Base-by-base conservation (phyloP, 2,797 vertebrate species). In the Macrochelys suwanniensis region DNA sequence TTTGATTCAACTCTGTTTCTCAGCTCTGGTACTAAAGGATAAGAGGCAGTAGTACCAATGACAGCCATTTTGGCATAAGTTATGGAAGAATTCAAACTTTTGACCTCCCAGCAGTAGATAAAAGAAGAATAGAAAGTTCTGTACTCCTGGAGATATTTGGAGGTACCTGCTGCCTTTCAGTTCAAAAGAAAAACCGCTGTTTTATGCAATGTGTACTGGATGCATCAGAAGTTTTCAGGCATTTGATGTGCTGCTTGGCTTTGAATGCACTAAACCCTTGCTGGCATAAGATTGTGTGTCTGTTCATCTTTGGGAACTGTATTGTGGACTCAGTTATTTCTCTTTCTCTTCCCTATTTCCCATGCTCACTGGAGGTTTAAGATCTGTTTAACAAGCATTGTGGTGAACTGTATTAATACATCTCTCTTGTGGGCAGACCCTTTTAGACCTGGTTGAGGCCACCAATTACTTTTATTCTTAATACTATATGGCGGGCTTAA, bases 61-160 rank as follows among this genome's bases (percentile, higher is more conserved):
- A 21, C 83, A 89, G 79, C 11, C 71, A 83, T 94, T 95, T 94
- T 88, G 96, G 94, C 85, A 83, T 88, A 89, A 81, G 51, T 84
- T 92, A 16, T 81, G 45, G 80, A 83, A 85, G 87, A 50, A 94
- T 96, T 82, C 88, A 92, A 86, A 86, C 94, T 83, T 90, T 88
- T 94, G 89, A 95, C 92, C 79, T 94, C 95, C 91, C 92, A 95
- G 94, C 85, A 80, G 68, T 80, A 94, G 91, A 93, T 94, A 80
- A 95, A 89, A 92, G 26, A 71, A 88, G 76, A 95, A 94, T 93
- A 88, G 92, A 92, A 93, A 82, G 2, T 21, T 68, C 92, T 94
- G 0, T 90, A 57, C 79, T 94, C 25, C 25, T 88, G 71, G 53
- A 59, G 80, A 76, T 65, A 50, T 59, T 82, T 93, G 68, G 50